A percentile compares a stretch with the other conserved stretches of the same genome.
Evolutionary conservation across 2,888 invertebrate species (phyloP).

Genomic region (Drosophila dives): DNA sequence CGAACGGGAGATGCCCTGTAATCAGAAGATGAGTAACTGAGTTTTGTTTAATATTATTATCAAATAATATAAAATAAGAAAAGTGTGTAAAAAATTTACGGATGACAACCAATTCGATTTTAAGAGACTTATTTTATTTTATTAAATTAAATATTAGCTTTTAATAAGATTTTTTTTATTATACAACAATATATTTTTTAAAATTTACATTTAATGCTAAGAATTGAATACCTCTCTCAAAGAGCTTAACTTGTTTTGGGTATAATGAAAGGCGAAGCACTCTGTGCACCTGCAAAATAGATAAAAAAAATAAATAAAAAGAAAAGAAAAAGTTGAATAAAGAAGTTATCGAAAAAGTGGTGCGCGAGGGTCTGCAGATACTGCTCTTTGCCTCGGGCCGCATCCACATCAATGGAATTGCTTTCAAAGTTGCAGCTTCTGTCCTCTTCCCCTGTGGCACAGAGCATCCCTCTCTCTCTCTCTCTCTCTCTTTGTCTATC

Average conservation of each 20-base stretch:
- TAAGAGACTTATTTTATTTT: background rate
- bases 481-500: background rate
- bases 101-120: background rate
- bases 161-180: no score
- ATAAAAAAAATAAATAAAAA: constrained; percentile 48
- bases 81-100: background rate
- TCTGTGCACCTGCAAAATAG: constrained; percentile 59
- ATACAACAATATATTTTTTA: background rate
- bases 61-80: background rate
- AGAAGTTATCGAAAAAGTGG: constrained; percentile 77
- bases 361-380: constrained; percentile 26
- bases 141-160: background rate
- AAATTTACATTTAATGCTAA: background rate
- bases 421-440: constrained; percentile 49
- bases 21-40: background rate
- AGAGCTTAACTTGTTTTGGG: constrained; percentile 5
- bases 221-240: background rate
- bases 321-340: constrained; percentile 63
- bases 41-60: background rate
- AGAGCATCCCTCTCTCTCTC: background rate
- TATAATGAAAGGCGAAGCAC: constrained; percentile 22
- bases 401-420: constrained; percentile 66
- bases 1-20: background rate
- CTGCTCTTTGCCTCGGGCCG: constrained; percentile 36
- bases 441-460: background rate